Evolutionary conservation across 2,797 vertebrate species (phyloP).

Genomic region (Holocentrus rufus): DNA sequence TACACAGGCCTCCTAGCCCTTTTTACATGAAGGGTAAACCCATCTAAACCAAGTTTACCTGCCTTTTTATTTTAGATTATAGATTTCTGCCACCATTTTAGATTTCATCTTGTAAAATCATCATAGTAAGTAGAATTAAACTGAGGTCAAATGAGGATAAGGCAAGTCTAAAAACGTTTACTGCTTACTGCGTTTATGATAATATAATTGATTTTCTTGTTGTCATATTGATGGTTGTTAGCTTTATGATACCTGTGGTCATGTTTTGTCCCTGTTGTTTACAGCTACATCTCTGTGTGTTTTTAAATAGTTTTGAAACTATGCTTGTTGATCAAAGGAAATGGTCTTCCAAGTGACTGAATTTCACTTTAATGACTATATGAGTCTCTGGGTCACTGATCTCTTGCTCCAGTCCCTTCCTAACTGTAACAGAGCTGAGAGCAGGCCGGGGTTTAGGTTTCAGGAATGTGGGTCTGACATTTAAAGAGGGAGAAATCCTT

Average conservation of each 20-base stretch:
- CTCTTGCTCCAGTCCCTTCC: neutral
- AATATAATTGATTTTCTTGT: neutral
- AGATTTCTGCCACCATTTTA: neutral
- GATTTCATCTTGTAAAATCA: neutral
- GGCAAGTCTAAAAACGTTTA: too few relatives aligned
- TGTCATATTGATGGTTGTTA: neutral
- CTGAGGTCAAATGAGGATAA: too few relatives aligned
- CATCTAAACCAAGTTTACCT: too few relatives aligned
- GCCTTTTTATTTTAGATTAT: too few relatives aligned
- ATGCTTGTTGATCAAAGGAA: too few relatives aligned
- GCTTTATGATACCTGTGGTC: too few relatives aligned
- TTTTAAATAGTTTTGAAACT: neutral
- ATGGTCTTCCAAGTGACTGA: conserved; percentile 24
- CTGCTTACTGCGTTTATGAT: too few relatives aligned
- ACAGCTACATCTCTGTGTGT: too few relatives aligned
- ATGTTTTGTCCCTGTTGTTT: too few relatives aligned
- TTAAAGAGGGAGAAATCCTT: conserved; percentile 34
- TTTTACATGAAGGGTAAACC: too few relatives aligned
- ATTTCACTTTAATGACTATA: conserved; percentile 33
- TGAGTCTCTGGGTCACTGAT: conserved; percentile 32
- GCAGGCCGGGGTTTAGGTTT: conserved; percentile 60
- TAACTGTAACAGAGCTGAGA: conserved; percentile 40
- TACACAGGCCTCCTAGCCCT: too few relatives aligned
- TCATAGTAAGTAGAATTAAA: neutral
- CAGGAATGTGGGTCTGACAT: conserved; percentile 59